Evolutionary conservation across 92 coral and sea anemone species (phyloP), one percentile per base, ranked within the genome.

Genomic region (Zoanthus sociatus): DNA sequence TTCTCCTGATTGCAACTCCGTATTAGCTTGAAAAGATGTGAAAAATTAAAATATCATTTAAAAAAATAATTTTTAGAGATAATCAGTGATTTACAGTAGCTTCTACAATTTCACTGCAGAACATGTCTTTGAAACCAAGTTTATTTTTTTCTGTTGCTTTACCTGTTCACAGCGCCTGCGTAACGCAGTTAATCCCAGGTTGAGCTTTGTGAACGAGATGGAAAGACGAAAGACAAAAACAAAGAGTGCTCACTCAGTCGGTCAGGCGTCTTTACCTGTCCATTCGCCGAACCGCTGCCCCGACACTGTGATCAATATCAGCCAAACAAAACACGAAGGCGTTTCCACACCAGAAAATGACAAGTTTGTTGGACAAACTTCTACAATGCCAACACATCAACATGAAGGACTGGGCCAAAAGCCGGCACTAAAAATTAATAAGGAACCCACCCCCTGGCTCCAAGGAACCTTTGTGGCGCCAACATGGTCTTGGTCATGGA

Each of bases 401-500:
- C 13, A 26, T 47, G 46, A 66, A 61, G 16, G 11, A 8, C 75
- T 10, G 44, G 63, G 85, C 13, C 85, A n/a, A 7, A 68, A 31
- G 14, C 61, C 20, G 8, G 58, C 11, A 20, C 85, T 9, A 48
- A 81, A 16, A 11, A 14, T 46, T 64, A 18, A 46, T 66, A n/a
- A 31, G 33, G 61, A n/a, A 14, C 63, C 74, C 18, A 45, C 74
- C 58, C 63, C 42, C 53, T 66, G 73, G 76, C 61, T 45, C 0
- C 58, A 9, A 20, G 85, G 73, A n/a, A 17, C 45, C 4, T 55
- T 66, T 30, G 73, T 81, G 61, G 76, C 6, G 4, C 85, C 85
- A n/a, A 81, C 42, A 46, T 81, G 85, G 85, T 81, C 85, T 8
- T 81, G 74, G 55, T 63, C 84, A 15, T 81, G 82, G 82, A 53